These are phyloP conservation scores for Decapterus maruadsi DNA, from an alignment of 2,797 vertebrate species.

Conservation along the genomic window DNA sequence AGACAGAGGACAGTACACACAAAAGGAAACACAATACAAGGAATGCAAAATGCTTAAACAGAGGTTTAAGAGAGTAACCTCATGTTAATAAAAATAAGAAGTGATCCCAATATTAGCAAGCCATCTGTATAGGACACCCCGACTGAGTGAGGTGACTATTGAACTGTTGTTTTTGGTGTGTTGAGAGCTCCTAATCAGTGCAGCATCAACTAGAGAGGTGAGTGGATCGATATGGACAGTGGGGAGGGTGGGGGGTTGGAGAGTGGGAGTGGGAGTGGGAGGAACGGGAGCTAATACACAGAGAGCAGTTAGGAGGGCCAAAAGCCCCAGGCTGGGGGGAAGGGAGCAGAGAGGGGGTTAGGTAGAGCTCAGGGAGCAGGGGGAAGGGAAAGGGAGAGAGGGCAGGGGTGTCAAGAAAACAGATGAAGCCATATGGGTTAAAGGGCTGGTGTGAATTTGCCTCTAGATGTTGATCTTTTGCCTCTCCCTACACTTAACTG, in stretches of 20 bases:
- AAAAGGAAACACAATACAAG: conserved; percentile 29
- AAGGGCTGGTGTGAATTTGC: conserved; percentile 74
- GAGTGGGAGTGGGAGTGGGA: conserved; percentile 37
- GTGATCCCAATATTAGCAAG: not conserved
- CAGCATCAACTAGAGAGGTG: conserved; percentile 55
- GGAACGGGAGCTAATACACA: conserved; percentile 54
- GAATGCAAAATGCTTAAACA: conserved; percentile 28
- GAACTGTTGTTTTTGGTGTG: conserved; percentile 41
- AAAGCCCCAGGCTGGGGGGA: conserved; percentile 47
- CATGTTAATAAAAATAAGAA: conserved; percentile 1
- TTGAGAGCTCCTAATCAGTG: conserved; percentile 35
- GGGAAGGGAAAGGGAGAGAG: conserved; percentile 53
- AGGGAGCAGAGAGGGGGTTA: conserved; percentile 45
- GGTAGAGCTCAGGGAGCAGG: conserved; percentile 49
- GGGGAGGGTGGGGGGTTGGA: conserved; percentile 47
- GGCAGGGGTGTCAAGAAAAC: conserved; percentile 57
- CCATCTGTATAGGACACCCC: conserved; percentile 4
- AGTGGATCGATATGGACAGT: conserved; percentile 55
- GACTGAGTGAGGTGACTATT: conserved; percentile 29
- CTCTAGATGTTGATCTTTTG: conserved; percentile 60
- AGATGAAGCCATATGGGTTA: conserved; percentile 64
- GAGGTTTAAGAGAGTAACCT: not conserved
- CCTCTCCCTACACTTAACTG: conserved; percentile 4
- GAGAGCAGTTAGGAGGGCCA: conserved; percentile 52
- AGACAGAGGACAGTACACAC: conserved; percentile 27